A percentile compares a stretch with the other conserved stretches of the same genome.
These are phyloP conservation scores for Anolis sagrei DNA, from an alignment of 2,113 vertebrate genomes.

Conservation along the genomic window DNA sequence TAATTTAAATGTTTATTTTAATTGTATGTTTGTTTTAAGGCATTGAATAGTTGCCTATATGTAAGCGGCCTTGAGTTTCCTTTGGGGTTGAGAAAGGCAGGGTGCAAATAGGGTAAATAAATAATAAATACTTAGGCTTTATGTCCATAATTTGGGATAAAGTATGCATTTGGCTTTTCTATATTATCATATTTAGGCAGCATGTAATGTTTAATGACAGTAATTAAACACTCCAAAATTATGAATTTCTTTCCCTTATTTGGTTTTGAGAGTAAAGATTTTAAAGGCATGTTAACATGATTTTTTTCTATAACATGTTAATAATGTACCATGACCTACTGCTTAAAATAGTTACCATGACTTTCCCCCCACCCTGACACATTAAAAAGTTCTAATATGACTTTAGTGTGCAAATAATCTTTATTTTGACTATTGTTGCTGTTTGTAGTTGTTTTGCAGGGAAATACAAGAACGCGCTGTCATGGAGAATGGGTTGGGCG, in stretches of 20 bases:
- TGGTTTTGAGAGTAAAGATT: not conserved
- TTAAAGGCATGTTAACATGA: not conserved
- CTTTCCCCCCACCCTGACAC: not conserved
- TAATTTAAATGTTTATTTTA: too few relatives aligned
- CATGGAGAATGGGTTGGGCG: not conserved
- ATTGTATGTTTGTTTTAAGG: too few relatives aligned
- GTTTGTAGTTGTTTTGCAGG: not conserved
- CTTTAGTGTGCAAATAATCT: not conserved
- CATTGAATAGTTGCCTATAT: too few relatives aligned
- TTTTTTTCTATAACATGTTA: not conserved
- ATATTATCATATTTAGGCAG: not conserved
- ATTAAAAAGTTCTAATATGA: not conserved
- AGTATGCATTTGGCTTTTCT: not conserved
- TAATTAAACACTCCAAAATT: not conserved
- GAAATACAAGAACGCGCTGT: not conserved
- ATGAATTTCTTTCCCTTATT: accelerated
- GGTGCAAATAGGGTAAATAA: too few relatives aligned
- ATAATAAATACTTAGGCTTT: not conserved
- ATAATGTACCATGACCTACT: not conserved
- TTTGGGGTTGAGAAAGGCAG: too few relatives aligned
- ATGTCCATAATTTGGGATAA: not conserved
- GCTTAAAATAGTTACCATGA: not conserved
- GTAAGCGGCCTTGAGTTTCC: too few relatives aligned
- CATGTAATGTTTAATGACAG: not conserved
- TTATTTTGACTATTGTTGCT: slow-evolving; percentile 5